Conservation (phyloP, 1,140 invertebrate species). For the Leptopilina clavipes region DNA sequence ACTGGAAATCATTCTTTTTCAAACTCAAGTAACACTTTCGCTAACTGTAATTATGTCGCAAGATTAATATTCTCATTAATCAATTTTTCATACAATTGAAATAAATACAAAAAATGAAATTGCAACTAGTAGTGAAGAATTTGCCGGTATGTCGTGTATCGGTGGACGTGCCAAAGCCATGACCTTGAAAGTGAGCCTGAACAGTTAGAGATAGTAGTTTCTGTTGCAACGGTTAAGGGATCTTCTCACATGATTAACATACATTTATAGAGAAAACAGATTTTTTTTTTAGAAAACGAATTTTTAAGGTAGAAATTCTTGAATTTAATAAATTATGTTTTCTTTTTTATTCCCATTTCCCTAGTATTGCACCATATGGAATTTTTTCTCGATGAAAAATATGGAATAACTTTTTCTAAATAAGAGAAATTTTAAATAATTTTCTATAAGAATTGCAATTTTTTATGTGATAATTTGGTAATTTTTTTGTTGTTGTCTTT, state of each 20-base stretch:
- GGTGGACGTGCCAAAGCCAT: conserved; percentile 6
- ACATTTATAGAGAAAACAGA: neutral
- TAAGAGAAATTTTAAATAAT: no score
- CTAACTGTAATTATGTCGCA: neutral
- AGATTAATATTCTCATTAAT: neutral
- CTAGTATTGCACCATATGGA: no score
- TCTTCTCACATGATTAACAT: conserved; percentile 15
- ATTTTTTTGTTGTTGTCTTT: no score
- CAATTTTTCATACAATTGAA: neutral
- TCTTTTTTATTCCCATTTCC: no score
- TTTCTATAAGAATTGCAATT: no score
- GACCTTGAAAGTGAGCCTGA: conserved; percentile 34
- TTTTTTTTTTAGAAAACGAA: neutral
- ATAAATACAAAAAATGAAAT: conserved; percentile 20
- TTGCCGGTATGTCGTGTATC: conserved; percentile 20
- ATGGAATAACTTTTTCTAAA: no score
- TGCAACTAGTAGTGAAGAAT: conserved; percentile 4
- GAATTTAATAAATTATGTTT: no score
- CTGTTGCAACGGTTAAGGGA: conserved; percentile 29
- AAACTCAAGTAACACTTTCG: neutral
- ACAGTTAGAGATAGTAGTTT: conserved; percentile 32
- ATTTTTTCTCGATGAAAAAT: no score
- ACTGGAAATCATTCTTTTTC: neutral
- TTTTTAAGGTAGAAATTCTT: neutral
- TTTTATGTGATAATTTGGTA: no score